Evolutionary conservation across 2,888 invertebrate genomes (phyloP).

Genomic region (Drosophila buzzatii): DNA sequence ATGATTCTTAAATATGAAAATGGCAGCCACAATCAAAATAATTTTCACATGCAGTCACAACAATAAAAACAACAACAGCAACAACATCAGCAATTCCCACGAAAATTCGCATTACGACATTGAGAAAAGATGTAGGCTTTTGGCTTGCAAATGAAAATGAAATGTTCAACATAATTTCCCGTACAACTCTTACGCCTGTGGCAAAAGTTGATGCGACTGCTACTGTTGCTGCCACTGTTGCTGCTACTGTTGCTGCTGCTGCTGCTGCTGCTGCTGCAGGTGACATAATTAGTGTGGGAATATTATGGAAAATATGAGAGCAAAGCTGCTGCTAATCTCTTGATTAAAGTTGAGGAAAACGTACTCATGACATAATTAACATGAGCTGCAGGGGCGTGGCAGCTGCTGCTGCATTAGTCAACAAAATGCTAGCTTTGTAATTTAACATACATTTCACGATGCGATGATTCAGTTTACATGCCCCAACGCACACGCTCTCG

Average conservation of each 20-base stretch:
- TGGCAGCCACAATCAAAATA: constrained; percentile 66
- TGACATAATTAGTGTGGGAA: constrained; percentile 79
- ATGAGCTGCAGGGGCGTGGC: constrained; percentile 52
- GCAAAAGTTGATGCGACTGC: constrained; percentile 37
- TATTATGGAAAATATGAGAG: constrained; percentile 47
- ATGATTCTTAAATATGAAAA: constrained; percentile 74
- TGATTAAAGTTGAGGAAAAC: constrained; percentile 51
- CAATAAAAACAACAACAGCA: constrained; percentile 30
- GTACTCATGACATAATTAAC: constrained; percentile 62
- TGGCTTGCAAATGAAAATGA: constrained; percentile 46
- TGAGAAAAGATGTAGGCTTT: constrained; percentile 75
- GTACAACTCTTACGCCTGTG: constrained; percentile 29
- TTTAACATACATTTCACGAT: constrained; percentile 38
- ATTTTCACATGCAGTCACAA: constrained; percentile 69
- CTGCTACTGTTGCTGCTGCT: constrained; percentile 9
- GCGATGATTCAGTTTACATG: constrained; percentile 63
- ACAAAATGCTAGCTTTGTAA: constrained; percentile 42
- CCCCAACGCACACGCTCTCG: constrained; percentile 40
- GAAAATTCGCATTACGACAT: constrained; percentile 72
- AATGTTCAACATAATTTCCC: constrained; percentile 56
- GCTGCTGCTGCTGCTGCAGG: constrained; percentile 38
- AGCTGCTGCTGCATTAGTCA: constrained; percentile 63
- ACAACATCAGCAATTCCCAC: constrained; percentile 40
- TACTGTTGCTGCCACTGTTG: too few species aligned
- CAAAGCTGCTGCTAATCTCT: constrained; percentile 49